Evolutionary conservation across 1,140 invertebrate species (phyloP), one percentile per base, ranked within the genome.

Genomic region (Piezodorus guildinii): DNA sequence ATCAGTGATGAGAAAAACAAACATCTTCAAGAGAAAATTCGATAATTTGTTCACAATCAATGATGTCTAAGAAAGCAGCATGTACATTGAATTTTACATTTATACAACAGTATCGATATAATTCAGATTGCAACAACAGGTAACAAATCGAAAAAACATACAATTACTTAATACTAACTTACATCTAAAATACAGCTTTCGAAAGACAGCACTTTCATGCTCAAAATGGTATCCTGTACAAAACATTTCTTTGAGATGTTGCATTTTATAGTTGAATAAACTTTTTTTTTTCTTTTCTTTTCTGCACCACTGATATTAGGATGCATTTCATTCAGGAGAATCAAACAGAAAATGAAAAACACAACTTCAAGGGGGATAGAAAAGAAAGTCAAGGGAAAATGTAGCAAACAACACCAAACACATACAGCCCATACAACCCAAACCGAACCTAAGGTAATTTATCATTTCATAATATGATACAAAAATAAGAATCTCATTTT

Each of bases 391-490:
- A 56, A 56, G 52, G 34, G 59, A 62, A 62, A 62, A 62, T 62
- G 45, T 62, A 51, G 25, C 61, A 34, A 62, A 64, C 63, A 60
- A 64, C 62, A 51, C 51, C 52, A 56, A 56, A 56, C 52, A 56
- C 17, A 21, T 49, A 19, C n/a, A 60, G 27, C 49, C 14, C 17
- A 19, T 19, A 60, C 39, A 60, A 60, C 58, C 58, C 58, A 60
- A 56, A 56, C 52, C 52, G 10, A 56, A 56, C 52, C 17, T 23
- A 14, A 25, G 52, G 15, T 21, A 23, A 60, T 56, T 64, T 43
- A 34, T 64, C 39, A 21, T 51, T 54, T 49, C n/a, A 62, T 62
- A 59, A 52, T 58, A 62, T 34, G 62, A 58, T 66, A 66, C 58
- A 62, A 62, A 62, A 62, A 62, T 62, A 62, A 62, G n/a, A 45